Evolutionary conservation across 2,888 invertebrate species (phyloP).

Genomic region (Selenia dentaria): DNA sequence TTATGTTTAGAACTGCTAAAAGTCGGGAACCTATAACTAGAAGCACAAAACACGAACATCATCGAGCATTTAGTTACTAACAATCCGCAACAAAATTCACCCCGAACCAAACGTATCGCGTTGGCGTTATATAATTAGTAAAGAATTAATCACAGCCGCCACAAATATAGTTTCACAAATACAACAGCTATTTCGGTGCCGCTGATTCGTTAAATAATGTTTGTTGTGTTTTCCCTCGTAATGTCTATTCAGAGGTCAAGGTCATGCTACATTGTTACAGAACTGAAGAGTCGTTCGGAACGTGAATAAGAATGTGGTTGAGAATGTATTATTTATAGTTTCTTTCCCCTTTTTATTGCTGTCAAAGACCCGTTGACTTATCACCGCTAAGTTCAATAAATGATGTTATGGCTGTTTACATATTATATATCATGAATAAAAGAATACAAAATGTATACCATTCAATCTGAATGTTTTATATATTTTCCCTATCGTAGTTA

Average conservation of each 20-base stretch:
- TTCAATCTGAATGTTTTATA: too few relatives aligned
- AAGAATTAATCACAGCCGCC: slow-evolving; percentile 29
- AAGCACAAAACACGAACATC: slow-evolving; percentile 5
- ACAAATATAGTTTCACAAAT: slow-evolving; percentile 27
- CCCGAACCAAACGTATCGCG: slow-evolving; percentile 23
- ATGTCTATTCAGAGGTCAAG: slow-evolving; percentile 22
- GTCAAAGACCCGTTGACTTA: neutral
- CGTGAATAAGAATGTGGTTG: slow-evolving; percentile 6
- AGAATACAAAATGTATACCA: too few relatives aligned
- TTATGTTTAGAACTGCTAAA: too few relatives aligned
- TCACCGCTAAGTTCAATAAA: too few relatives aligned
- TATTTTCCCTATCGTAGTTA: too few relatives aligned
- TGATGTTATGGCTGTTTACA: too few relatives aligned
- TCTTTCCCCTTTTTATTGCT: neutral
- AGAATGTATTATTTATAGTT: neutral
- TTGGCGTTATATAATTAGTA: slow-evolving; percentile 30
- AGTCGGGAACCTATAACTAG: slow-evolving; percentile 7
- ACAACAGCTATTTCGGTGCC: slow-evolving; percentile 23
- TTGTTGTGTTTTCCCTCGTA: slow-evolving; percentile 25
- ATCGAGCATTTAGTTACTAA: slow-evolving; percentile 2
- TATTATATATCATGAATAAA: too few relatives aligned
- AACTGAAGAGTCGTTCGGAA: neutral
- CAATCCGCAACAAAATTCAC: slow-evolving; percentile 4
- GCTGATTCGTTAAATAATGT: slow-evolving; percentile 20
- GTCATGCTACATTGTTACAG: slow-evolving; percentile 18